Conservation (phyloP, 2,113 vertebrate genomes). For the Dunckerocampus dactyliophorus region DNA sequence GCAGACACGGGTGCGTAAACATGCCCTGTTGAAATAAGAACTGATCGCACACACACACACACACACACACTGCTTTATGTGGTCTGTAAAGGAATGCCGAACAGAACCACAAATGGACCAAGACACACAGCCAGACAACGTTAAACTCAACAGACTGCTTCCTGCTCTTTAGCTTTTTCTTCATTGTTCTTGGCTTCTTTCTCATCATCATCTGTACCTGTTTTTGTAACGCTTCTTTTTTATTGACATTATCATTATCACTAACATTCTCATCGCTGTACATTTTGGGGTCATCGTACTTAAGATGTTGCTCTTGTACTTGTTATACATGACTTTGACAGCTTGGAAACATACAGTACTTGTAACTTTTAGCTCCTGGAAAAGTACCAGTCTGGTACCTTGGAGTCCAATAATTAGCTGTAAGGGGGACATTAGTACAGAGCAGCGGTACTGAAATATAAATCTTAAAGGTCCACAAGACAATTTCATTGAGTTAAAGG, state of each 20-base stretch:
- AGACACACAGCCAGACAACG: conserved; percentile 62
- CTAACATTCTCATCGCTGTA: neutral
- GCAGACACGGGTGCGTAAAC: conserved; percentile 28
- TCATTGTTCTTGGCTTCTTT: conserved; percentile 13
- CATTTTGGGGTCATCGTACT: neutral
- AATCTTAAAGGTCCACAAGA: too few species aligned
- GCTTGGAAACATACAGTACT: neutral
- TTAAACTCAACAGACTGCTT: conserved; percentile 62
- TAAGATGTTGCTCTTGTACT: neutral
- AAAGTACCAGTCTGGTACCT: neutral
- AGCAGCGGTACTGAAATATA: too few species aligned
- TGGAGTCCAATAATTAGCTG: too few species aligned
- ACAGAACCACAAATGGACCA: conserved; percentile 65
- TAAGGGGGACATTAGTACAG: too few species aligned
- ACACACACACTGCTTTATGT: conserved; percentile 57
- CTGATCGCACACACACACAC: conserved; percentile 21
- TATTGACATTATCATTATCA: neutral
- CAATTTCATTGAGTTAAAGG: too few species aligned
- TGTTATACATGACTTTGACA: neutral
- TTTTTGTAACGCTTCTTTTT: neutral
- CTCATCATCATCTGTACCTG: neutral
- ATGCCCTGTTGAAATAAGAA: conserved; percentile 33
- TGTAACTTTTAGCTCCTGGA: neutral
- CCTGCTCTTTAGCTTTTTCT: conserved; percentile 35
- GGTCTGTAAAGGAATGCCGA: conserved; percentile 58